phyloP scores from a whole-genome alignment of 2,113 vertebrate species.

The Coreoperca whiteheadi region DNA sequence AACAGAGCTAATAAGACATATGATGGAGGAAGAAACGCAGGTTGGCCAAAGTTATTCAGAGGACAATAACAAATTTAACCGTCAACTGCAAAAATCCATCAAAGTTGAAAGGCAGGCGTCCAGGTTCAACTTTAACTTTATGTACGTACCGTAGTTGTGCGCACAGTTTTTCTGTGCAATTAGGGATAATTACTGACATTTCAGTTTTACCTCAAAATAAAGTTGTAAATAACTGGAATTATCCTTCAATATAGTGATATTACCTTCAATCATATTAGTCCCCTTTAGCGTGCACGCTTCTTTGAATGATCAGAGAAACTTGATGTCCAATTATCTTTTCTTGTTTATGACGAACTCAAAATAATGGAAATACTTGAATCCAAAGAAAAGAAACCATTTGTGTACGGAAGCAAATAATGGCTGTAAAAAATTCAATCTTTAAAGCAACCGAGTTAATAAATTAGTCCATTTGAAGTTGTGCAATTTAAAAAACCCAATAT shows the following conservation, averaged over 20 bases:
- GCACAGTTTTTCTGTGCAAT: not conserved
- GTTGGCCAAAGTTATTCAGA: not conserved
- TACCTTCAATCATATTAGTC: not conserved
- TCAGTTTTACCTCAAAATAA: not conserved
- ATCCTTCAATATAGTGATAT: not conserved
- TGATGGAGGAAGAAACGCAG: too few species aligned
- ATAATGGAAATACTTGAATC: not conserved
- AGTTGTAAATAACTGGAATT: not conserved
- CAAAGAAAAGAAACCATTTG: too few species aligned
- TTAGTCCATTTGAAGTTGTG: too few species aligned
- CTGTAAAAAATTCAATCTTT: too few species aligned
- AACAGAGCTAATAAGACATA: not conserved
- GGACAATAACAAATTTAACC: not conserved
- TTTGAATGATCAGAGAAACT: not conserved
- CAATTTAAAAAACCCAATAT: too few species aligned
- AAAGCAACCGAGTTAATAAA: too few species aligned
- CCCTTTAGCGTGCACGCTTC: not conserved
- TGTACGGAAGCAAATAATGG: too few species aligned
- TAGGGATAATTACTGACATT: not conserved
- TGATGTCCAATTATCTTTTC: not conserved
- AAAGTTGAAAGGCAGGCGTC: not conserved
- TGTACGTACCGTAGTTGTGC: too few species aligned
- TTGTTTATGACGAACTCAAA: not conserved
- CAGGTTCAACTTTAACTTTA: not conserved
- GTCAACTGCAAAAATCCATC: too few species aligned